phyloP scores from a whole-genome alignment of 2,113 vertebrate species.

The Micronisus gabar region DNA sequence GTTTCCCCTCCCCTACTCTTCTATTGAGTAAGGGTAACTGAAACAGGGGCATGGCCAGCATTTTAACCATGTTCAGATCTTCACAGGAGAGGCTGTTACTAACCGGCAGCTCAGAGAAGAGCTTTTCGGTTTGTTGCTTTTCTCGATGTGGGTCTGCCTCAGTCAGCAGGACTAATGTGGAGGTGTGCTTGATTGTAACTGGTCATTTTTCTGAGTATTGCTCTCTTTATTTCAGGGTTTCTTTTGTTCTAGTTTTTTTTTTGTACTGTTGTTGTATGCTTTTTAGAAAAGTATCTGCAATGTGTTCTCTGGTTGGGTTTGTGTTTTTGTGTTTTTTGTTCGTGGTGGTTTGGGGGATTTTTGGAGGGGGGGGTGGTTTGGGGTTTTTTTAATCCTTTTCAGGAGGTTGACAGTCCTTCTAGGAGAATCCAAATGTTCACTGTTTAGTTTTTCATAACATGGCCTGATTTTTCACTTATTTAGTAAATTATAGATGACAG shows the following conservation, averaged over 20 bases:
- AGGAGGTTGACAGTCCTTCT: not conserved
- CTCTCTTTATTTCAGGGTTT: not conserved
- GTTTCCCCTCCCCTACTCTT: not conserved
- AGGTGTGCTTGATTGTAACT: not conserved
- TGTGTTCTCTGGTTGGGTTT: not conserved
- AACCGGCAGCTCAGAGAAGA: not conserved
- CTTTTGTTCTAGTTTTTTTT: not conserved
- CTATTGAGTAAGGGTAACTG: not conserved
- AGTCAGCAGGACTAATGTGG: not conserved
- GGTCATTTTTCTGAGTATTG: not conserved
- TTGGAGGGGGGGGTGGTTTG: too few species aligned
- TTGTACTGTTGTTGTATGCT: not conserved
- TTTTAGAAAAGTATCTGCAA: not conserved
- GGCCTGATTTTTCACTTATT: slow-evolving; percentile 47
- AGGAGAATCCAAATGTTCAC: slow-evolving; percentile 49
- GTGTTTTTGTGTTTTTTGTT: too few species aligned
- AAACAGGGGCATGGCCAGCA: not conserved
- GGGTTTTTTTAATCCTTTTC: not conserved
- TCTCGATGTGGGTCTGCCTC: not conserved
- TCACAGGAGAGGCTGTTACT: not conserved
- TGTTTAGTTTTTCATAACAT: slow-evolving; percentile 34
- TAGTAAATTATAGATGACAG: slow-evolving; percentile 54
- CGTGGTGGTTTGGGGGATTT: too few species aligned
- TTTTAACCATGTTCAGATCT: not conserved
- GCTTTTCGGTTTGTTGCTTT: not conserved